Base-by-base conservation (phyloP, 2,113 vertebrate species). In the Pangasianodon hypophthalmus region DNA sequence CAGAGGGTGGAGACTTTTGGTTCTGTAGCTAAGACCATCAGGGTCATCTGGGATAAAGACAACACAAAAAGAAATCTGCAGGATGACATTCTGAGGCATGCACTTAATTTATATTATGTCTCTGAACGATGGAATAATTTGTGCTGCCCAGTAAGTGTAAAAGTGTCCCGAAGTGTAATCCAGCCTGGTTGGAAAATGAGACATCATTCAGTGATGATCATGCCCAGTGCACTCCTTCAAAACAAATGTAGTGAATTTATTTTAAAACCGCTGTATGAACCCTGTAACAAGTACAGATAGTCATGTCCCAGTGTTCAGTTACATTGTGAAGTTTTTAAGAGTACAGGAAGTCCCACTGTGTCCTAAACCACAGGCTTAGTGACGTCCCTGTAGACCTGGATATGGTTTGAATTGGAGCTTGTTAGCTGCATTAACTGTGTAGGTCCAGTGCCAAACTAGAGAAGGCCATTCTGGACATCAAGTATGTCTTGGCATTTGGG, bases 171-270 rank as follows among this genome's bases (percentile, higher is more conserved):
- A 10, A 75, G 24, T 79, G 11, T 77, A 77, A 79, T 79, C 7
- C 48, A 82, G 11, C 16, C 54, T 60, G 54, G 81, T 37, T 60
- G 81, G 52, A 41, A 83, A 60, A 83, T 83, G 81, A 83, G 32
- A 81, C 48, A 32, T 16, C 79, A 81, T 52, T 52, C 79, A n/a
- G 48, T 52, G 48, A 52, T 37, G 37, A 37, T 37, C 37, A 54
- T 52, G 26, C 48, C n/a, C 16, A 81, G 79, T 54, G 79, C 79
- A 52, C 48, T 52, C 29, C 48, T 81, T 81, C 79, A 52, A 52
- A 81, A 81, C 48, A 54, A 32, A 81, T 32, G 6, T 54, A 32
- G 29, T 54, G 0, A 60, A 24, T 60, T 83, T 56, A 37, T 1
- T 41, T 83, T 21, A 9, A 58, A 58, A 14, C 29, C 10, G 10